These are phyloP conservation scores for Cetonia aurata DNA, from an alignment of 2,888 invertebrate species.

Conservation along the genomic window DNA sequence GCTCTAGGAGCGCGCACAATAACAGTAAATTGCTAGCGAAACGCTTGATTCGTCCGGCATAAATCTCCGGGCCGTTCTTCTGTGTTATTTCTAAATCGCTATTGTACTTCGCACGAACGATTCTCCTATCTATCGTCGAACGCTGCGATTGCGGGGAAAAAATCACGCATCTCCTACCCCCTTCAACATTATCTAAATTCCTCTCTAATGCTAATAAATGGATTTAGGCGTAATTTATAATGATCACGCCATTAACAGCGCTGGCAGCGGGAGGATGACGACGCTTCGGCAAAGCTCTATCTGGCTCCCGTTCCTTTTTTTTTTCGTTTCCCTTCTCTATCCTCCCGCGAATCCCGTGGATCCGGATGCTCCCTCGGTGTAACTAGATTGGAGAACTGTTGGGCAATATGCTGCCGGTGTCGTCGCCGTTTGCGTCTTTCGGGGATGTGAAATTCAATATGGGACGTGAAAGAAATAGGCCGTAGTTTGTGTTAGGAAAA, in stretches of 20 bases:
- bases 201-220: slow-evolving; percentile 38
- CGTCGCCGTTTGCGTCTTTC: slow-evolving; percentile 18
- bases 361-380: slow-evolving; percentile 15
- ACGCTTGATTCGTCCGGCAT: slow-evolving; percentile 34
- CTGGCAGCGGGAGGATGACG: neutral
- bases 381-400: slow-evolving; percentile 35
- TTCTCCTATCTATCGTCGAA: slow-evolving; percentile 2
- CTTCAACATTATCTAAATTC: slow-evolving; percentile 9
- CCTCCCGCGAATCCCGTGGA: neutral
- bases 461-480: slow-evolving; percentile 30
- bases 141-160: slow-evolving; percentile 23
- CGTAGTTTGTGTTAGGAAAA: slow-evolving; percentile 17
- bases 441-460: slow-evolving; percentile 38
- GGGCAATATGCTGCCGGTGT: slow-evolving; percentile 36
- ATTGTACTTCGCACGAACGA: slow-evolving; percentile 40
- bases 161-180: neutral
- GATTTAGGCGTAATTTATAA: slow-evolving; percentile 36
- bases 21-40: slow-evolving; percentile 42
- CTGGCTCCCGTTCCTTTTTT: neutral
- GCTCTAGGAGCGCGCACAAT: slow-evolving; percentile 31
- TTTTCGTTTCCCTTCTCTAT: slow-evolving; percentile 16
- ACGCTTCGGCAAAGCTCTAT: neutral
- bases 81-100: slow-evolving; percentile 29
- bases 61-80: slow-evolving; percentile 40
- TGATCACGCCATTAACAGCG: slow-evolving; percentile 37